Evolutionary conservation across 1,140 invertebrate species (phyloP), one percentile per base, ranked within the genome.

Genomic region (Bombus breviceps): DNA sequence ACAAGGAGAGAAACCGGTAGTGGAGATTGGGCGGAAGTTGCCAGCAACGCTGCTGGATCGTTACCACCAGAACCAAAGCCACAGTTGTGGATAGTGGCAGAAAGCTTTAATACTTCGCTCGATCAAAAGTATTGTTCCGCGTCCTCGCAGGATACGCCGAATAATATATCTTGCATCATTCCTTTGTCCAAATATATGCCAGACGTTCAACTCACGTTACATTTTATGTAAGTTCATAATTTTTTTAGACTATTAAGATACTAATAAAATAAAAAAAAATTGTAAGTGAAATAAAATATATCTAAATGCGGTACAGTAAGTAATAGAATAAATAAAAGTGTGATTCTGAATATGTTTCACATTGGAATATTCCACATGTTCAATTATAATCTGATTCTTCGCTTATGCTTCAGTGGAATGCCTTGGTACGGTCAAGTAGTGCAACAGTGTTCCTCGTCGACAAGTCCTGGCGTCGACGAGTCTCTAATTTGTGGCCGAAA

Each of bases 131-230:
- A 95, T 79, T 95, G 94, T 68, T 92, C 92, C 3, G 71, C 91
- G 0, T 91, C 91, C 6, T 92, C 92, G 18, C 81, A 89, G 6
- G 92, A 88, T 39, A 87, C 92, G 6, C 92, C 92, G 1, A 95
- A 95, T 43, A 95, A 94, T 84, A 93, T 94, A 66, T 95, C 89
- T 71, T 95, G 94, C 73, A 68, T 90, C 53, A 85, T 95, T 43
- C 94, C 94, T 41, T 72, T 95, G 6, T 95, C 94, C 0, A 95
- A 94, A 85, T 91, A 94, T 62, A 95, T 95, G 94, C 92, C 93
- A 9, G 94, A 95, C 41, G 93, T 92, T 1, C 92, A 94, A 86
- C 88, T 95, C 47, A 91, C 93, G 4, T 89, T 95, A 57, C 93
- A 94, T 80, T 95, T 95, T 83, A 81, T 93, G 93, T 94, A 89